Evolutionary conservation across 2,797 vertebrate species (phyloP).

Genomic region (Cynopterus sphinx): DNA sequence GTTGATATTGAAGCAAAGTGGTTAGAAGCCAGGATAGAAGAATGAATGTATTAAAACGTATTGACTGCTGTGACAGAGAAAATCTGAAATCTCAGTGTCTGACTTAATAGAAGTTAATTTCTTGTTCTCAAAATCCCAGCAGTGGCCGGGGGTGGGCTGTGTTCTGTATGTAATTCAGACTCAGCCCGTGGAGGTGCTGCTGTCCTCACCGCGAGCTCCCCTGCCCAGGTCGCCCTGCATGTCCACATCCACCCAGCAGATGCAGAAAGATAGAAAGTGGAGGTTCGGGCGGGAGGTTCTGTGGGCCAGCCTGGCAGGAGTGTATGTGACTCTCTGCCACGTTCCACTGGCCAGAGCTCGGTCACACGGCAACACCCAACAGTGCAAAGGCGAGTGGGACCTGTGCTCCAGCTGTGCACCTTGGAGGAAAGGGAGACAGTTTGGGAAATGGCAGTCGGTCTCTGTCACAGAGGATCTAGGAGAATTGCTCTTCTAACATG

Average conservation of each 20-base stretch:
- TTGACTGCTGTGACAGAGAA: neutral
- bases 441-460: neutral
- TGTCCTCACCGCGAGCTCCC: neutral
- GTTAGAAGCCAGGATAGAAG: neutral
- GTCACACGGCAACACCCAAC: neutral
- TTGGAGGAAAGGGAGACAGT: neutral
- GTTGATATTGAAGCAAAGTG: neutral
- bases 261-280: neutral
- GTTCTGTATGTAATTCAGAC: neutral
- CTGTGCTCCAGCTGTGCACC: neutral
- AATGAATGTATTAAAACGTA: neutral
- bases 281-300: accelerated
- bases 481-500: neutral
- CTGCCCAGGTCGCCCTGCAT: neutral
- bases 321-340: neutral
- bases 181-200: neutral
- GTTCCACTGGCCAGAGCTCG: neutral
- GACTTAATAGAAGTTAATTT: neutral
- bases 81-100: neutral
- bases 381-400: neutral
- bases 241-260: neutral
- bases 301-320: too few relatives aligned
- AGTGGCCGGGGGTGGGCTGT: neutral
- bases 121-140: neutral
- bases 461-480: neutral